Percentiles rank a stretch among this genome's conserved stretches.
These are phyloP conservation scores for Platanista minor DNA, from an alignment of 2,113 vertebrate genomes.

Conservation along the genomic window DNA sequence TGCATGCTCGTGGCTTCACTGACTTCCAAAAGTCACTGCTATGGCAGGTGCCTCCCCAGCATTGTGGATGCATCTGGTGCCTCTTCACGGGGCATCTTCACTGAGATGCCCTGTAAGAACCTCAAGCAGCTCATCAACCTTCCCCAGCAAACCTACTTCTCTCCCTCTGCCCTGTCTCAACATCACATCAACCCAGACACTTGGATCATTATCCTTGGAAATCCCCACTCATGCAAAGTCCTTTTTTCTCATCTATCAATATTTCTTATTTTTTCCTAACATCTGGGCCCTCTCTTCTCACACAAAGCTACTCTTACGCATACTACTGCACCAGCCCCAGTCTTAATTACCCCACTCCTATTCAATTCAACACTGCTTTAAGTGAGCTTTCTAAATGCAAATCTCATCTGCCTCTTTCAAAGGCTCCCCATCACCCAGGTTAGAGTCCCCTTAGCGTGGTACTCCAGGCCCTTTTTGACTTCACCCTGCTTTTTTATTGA, in stretches of 20 bases:
- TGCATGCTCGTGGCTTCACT: neutral
- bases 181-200: neutral
- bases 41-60: neutral
- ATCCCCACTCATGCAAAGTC: neutral
- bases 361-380: neutral
- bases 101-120: neutral
- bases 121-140: neutral
- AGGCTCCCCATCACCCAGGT: neutral
- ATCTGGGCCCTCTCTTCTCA: neutral
- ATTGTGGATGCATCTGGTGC: too few species aligned
- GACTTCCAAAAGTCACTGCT: neutral
- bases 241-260: too few species aligned
- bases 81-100: neutral
- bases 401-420: neutral
- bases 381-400: neutral
- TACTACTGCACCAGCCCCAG: too few species aligned
- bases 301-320: neutral
- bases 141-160: neutral
- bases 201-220: neutral
- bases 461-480: neutral
- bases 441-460: neutral
- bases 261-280: neutral
- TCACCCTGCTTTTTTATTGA: neutral
- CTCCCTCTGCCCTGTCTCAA: neutral
- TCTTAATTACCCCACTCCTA: neutral